Base-by-base conservation (phyloP, 2,113 vertebrate genomes). In the Mungos mungo region DNA sequence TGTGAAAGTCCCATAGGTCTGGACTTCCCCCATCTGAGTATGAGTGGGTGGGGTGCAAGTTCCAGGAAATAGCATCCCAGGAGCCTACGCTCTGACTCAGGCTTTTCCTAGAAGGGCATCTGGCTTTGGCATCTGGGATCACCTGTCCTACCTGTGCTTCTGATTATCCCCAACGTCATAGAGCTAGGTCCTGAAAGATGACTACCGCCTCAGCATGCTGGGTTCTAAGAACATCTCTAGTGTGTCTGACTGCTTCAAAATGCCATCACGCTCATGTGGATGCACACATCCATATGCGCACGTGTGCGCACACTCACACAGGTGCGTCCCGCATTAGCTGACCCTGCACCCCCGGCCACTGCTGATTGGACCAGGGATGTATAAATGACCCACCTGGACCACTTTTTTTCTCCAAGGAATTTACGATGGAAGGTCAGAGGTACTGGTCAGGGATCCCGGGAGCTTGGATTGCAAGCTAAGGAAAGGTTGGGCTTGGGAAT, bases 341-440 rank as follows among this genome's bases (percentile, higher is more conserved):
- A 82, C 9, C 12, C 25, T 90, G 63, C 31, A 47, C 54, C 87
- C n/a, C 68, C 90, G 41, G 12, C 50, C 18, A 65, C 12, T 92
- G 54, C 31, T 76, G 29, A 88, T 72, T 90, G 54, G 15, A 71
- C 21, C 35, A 90, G 9, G 21, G 19, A 33, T 94, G 31, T 47
- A 80, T 90, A 90, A 92, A 10, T 60, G 14, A 93, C 10, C 33
- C 15, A 50, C 25, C 69, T 95, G 41, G 21, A 83, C 10, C 27
- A 47, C 27, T 82, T 93, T 90, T 29, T 88, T 96, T 68, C 65
- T 92, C 88, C 18, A 89, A 57, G 31, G 25, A 96, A 68, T 66
- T 88, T 89, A 88, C 29, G 96, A 71, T 77, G 86, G 65, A 93
- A 8, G 23, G 7, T 69, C 18, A 9, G 47, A 80, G 10, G 10